phyloP scores from a whole-genome alignment of 1,140 invertebrate species.

The Pectinophora gossypiella region DNA sequence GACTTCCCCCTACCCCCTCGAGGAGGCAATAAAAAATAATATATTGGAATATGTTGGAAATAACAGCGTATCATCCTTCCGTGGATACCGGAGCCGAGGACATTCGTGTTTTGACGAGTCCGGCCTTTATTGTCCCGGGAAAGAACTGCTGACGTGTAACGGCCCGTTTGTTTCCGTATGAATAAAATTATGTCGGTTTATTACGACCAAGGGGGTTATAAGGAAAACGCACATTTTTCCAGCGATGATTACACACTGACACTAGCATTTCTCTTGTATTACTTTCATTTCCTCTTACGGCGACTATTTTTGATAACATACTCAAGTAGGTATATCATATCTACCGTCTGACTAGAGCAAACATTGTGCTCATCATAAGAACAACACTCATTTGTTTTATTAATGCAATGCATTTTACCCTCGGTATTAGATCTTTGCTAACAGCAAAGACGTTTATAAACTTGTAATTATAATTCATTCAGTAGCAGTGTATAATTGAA shows the following conservation, averaged over 20 bases:
- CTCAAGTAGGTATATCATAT: no score
- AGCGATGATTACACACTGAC: neutral
- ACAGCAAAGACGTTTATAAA: no score
- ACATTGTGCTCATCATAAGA: no score
- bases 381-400: no score
- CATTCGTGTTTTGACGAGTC: conserved; percentile 58
- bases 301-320: neutral
- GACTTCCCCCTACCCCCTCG: conserved; percentile 33
- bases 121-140: conserved; percentile 60
- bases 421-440: no score
- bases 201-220: conserved; percentile 10
- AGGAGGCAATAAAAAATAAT: conserved; percentile 76
- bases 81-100: conserved; percentile 47
- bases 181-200: conserved; percentile 46
- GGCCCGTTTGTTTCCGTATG: conserved; percentile 41
- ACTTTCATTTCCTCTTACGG: neutral
- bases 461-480: no score
- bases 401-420: no score
- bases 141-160: conserved; percentile 49
- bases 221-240: neutral
- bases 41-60: conserved; percentile 77
- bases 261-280: neutral
- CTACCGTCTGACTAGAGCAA: neutral
- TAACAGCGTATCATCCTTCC: conserved; percentile 74
- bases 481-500: no score